Conservation (phyloP, 2,888 invertebrate species). For the Drepanosiphum platanoidis region DNA sequence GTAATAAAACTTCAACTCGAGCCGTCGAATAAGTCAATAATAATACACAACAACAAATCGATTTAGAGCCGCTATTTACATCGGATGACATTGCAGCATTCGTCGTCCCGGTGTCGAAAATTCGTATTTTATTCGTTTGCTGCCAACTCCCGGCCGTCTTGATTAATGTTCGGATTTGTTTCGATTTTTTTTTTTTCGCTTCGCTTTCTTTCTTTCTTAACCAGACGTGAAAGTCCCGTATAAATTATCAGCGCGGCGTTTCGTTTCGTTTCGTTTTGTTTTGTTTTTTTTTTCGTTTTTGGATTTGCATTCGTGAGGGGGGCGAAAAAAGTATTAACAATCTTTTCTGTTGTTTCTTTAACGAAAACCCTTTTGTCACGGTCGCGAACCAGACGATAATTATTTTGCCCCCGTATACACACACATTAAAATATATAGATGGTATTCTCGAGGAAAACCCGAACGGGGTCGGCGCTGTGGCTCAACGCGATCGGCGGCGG, state of each 20-base stretch:
- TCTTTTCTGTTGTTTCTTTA: slow-evolving; percentile 50
- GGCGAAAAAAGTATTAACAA: slow-evolving; percentile 57
- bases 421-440: slow-evolving; percentile 12
- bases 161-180: slow-evolving; percentile 59
- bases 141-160: slow-evolving; percentile 48
- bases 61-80: neutral
- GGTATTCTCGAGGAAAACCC: slow-evolving; percentile 31
- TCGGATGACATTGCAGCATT: neutral
- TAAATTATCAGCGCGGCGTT: slow-evolving; percentile 37
- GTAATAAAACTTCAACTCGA: neutral
- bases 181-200: neutral
- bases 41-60: neutral
- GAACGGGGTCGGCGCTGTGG: neutral
- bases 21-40: neutral
- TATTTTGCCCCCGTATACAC: slow-evolving; percentile 34
- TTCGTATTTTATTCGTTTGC: slow-evolving; percentile 46
- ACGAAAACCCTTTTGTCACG: slow-evolving; percentile 58
- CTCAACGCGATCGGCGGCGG: neutral
- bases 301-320: slow-evolving; percentile 47
- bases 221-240: slow-evolving; percentile 26
- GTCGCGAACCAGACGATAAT: slow-evolving; percentile 56
- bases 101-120: neutral
- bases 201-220: neutral
- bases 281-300: neutral
- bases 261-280: neutral